These are phyloP conservation scores for Stegodyphus dumicola DNA, from an alignment of 1,140 invertebrate genomes.

Conservation along the genomic window DNA sequence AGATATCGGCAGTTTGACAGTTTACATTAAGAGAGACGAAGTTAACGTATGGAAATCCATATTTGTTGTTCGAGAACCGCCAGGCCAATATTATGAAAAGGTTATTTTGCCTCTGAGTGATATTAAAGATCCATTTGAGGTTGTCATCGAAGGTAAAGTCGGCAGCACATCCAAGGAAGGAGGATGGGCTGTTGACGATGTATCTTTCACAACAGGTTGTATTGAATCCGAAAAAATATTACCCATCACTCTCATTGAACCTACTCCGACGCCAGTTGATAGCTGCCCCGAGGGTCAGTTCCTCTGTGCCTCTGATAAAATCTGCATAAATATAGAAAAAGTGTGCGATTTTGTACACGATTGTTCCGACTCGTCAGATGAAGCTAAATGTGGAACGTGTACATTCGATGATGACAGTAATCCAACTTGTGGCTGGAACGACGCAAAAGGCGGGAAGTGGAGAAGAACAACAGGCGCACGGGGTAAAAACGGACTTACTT, in stretches of 20 bases:
- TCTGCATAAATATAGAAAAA: slow-evolving; percentile 74
- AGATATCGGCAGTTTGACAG: slow-evolving; percentile 49
- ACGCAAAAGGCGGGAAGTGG: slow-evolving; percentile 51
- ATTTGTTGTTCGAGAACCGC: slow-evolving; percentile 11
- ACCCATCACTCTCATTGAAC: slow-evolving; percentile 24
- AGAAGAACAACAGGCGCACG: slow-evolving; percentile 13
- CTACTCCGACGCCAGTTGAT: slow-evolving; percentile 10
- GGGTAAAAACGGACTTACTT: slow-evolving; percentile 25
- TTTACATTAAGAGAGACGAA: slow-evolving; percentile 53
- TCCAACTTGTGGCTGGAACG: slow-evolving; percentile 61
- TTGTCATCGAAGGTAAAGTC: slow-evolving; percentile 66
- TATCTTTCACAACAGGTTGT: slow-evolving; percentile 67
- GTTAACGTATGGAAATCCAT: slow-evolving; percentile 26
- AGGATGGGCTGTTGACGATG: slow-evolving; percentile 68
- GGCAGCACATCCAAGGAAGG: slow-evolving; percentile 64
- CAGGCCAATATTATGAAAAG: slow-evolving; percentile 61
- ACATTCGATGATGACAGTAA: slow-evolving; percentile 47
- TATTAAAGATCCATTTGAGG: slow-evolving; percentile 59
- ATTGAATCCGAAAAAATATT: slow-evolving; percentile 41
- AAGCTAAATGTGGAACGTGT: slow-evolving; percentile 58
- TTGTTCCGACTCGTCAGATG: slow-evolving; percentile 59
- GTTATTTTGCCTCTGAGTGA: slow-evolving; percentile 26
- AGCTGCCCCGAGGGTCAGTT: slow-evolving; percentile 72
- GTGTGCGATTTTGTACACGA: slow-evolving; percentile 61
- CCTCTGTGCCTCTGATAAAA: slow-evolving; percentile 82